These are phyloP conservation scores for Tokudaia muenninki DNA, from an alignment of 2,797 vertebrate genomes.

Conservation along the genomic window DNA sequence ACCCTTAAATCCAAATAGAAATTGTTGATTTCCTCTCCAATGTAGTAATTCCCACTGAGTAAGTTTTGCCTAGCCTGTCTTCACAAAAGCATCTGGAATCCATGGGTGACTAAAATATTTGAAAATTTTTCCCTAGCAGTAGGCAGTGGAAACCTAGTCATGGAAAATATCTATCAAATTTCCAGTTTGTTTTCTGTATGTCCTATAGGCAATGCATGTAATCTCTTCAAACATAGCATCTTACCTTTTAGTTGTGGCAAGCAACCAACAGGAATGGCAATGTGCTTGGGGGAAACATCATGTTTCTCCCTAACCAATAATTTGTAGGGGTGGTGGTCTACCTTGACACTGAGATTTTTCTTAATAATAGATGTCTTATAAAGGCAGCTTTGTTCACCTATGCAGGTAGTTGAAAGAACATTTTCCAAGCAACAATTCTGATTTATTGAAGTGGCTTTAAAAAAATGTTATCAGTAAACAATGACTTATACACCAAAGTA, in stretches of 20 bases:
- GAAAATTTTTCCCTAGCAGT: neutral
- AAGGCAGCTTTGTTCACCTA: neutral
- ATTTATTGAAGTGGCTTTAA: conserved; percentile 92
- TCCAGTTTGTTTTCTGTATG: neutral
- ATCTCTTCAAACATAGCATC: neutral
- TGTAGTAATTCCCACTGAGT: too few species aligned
- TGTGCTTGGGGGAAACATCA: neutral
- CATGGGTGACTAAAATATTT: neutral
- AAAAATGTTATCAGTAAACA: conserved; percentile 91
- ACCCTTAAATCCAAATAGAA: neutral
- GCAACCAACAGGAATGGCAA: neutral
- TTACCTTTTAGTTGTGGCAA: neutral
- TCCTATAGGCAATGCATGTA: neutral
- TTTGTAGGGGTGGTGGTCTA: neutral
- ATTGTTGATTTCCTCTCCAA: neutral
- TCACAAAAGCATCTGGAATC: neutral
- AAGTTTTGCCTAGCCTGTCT: neutral
- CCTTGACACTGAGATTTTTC: neutral
- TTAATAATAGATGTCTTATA: neutral
- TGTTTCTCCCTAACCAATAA: too few species aligned
- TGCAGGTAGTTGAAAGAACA: neutral
- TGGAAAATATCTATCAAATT: neutral
- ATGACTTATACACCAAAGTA: conserved; percentile 91
- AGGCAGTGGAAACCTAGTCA: neutral
- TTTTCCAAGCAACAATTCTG: neutral